phyloP scores from a whole-genome alignment of 2,888 invertebrate species.

The Incurvaria masculella region DNA sequence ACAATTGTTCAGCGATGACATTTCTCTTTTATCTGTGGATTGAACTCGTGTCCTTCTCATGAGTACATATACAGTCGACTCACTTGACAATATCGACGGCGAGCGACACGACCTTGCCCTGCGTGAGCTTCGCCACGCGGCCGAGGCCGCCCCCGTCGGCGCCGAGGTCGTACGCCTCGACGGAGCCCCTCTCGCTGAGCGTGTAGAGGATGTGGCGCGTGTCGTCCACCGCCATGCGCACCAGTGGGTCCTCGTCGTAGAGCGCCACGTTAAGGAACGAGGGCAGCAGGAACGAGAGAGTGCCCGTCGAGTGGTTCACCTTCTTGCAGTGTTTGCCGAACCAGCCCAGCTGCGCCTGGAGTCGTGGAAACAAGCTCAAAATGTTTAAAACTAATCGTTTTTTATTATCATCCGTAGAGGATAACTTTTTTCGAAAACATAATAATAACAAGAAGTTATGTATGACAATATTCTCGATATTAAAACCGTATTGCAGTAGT shows the following conservation, averaged over 20 bases:
- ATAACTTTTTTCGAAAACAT: too few species aligned
- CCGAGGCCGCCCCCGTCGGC: constrained; percentile 68
- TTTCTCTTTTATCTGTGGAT: too few species aligned
- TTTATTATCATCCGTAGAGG: too few species aligned
- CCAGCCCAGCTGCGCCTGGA: constrained; percentile 81
- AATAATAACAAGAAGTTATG: too few species aligned
- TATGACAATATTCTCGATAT: too few species aligned
- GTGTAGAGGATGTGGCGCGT: constrained; percentile 86
- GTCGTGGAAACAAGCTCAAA: too few species aligned
- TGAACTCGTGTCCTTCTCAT: too few species aligned
- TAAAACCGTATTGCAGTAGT: too few species aligned
- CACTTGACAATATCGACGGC: constrained; percentile 83
- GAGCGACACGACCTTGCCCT: constrained; percentile 69
- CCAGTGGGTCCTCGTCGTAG: constrained; percentile 84
- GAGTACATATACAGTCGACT: too few species aligned
- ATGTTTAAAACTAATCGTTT: too few species aligned
- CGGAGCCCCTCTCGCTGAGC: constrained; percentile 83
- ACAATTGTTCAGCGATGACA: too few species aligned
- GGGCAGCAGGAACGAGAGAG: constrained; percentile 84
- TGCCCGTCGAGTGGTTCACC: constrained; percentile 88
- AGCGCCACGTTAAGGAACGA: constrained; percentile 84
- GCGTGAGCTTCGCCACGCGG: constrained; percentile 70
- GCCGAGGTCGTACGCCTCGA: constrained; percentile 89
- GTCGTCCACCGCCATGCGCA: constrained; percentile 86
- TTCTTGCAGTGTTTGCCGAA: constrained; percentile 94